Percentiles rank a stretch among this genome's conserved stretches.
These are phyloP conservation scores for Eilema griseolum DNA, from an alignment of 2,888 invertebrate genomes.

Conservation along the genomic window DNA sequence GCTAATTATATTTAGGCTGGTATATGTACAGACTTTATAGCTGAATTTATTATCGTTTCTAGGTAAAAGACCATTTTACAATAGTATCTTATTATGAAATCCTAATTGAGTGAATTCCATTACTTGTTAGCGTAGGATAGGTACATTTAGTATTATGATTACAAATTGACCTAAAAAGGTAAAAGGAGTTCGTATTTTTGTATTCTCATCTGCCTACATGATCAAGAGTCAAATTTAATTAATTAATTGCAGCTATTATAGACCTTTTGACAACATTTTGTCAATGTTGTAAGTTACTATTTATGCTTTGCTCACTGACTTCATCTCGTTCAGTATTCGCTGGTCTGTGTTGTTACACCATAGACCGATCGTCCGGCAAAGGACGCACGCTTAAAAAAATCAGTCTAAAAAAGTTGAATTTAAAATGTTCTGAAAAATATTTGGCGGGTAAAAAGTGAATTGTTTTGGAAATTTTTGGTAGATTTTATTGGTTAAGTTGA, in stretches of 20 bases:
- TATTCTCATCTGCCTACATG: not conserved
- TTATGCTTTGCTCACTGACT: conserved; percentile 60
- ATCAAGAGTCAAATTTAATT: not conserved
- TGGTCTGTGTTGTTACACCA: conserved; percentile 53
- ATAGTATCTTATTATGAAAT: not conserved
- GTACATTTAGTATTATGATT: not conserved
- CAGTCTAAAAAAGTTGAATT: conserved; percentile 12
- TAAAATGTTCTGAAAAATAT: conserved; percentile 30
- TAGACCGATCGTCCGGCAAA: conserved; percentile 10
- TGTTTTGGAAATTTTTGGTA: not conserved
- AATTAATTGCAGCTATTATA: conserved; percentile 37
- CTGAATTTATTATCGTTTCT: not conserved
- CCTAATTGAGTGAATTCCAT: not conserved
- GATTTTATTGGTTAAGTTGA: not conserved
- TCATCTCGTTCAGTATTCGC: conserved; percentile 62
- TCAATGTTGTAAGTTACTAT: conserved; percentile 50
- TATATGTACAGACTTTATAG: not conserved
- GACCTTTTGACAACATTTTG: conserved; percentile 42
- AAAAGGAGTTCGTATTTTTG: not conserved
- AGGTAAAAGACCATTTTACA: not conserved
- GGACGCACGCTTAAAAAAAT: conserved; percentile 17
- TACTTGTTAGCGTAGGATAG: not conserved
- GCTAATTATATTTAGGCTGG: not conserved
- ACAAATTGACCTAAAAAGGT: not conserved
- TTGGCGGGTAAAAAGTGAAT: conserved; percentile 7